Percentiles rank a stretch among this genome's conserved stretches.
These are phyloP conservation scores for Pseudococcus longispinus DNA, from an alignment of 2,888 invertebrate genomes.

Conservation along the genomic window DNA sequence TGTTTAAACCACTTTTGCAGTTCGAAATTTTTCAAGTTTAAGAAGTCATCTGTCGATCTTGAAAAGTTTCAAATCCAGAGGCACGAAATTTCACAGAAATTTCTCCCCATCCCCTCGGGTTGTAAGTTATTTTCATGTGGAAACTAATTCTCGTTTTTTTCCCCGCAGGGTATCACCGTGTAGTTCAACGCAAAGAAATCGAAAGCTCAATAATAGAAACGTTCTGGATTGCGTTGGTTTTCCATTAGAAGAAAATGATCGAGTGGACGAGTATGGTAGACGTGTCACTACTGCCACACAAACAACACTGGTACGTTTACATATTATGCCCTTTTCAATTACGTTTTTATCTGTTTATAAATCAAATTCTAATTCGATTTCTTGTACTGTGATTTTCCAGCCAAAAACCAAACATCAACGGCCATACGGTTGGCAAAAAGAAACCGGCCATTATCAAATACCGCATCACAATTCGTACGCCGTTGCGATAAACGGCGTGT, in stretches of 20 bases:
- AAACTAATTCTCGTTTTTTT: background rate
- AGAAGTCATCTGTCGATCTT: too few species aligned
- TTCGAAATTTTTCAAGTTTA: too few species aligned
- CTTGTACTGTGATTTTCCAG: too few species aligned
- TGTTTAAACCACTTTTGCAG: too few species aligned
- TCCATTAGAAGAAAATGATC: slow-evolving; percentile 41
- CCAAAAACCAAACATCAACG: slow-evolving; percentile 79
- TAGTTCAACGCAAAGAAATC: slow-evolving; percentile 71
- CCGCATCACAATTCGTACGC: background rate
- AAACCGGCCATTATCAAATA: slow-evolving; percentile 56
- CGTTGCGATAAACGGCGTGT: background rate
- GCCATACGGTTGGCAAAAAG: slow-evolving; percentile 77
- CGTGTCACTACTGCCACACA: slow-evolving; percentile 70
- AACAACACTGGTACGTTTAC: slow-evolving; percentile 76
- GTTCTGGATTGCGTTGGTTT: slow-evolving; percentile 46
- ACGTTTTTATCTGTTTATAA: background rate
- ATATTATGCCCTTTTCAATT: background rate
- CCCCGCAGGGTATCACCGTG: slow-evolving; percentile 73
- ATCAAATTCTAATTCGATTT: background rate
- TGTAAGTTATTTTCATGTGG: too few species aligned
- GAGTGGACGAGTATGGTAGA: slow-evolving; percentile 60
- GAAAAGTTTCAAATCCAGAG: too few species aligned
- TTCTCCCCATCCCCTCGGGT: too few species aligned
- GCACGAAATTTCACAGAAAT: too few species aligned
- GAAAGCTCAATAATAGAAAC: slow-evolving; percentile 60